Evolutionary conservation across 2,888 invertebrate species (phyloP).

Genomic region (Ditula angustiorana): DNA sequence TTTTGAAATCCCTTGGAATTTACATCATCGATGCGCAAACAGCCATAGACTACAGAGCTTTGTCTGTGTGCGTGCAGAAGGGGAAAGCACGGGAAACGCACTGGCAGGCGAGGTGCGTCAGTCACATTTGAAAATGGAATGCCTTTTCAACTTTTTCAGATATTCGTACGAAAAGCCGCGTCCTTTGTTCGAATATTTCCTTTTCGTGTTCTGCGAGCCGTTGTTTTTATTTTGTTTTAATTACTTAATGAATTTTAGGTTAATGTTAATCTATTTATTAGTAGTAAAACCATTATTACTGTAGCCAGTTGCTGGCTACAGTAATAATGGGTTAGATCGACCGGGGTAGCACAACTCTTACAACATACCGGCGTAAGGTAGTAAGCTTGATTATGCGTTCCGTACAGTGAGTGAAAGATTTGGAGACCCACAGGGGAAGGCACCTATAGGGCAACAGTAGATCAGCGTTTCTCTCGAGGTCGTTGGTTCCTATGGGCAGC

Average conservation of each 20-base stretch:
- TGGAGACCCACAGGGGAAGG: too few species aligned
- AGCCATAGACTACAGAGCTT: slow-evolving; percentile 27
- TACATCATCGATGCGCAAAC: slow-evolving; percentile 26
- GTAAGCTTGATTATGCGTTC: too few species aligned
- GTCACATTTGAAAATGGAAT: slow-evolving; percentile 75
- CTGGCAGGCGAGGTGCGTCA: slow-evolving; percentile 51
- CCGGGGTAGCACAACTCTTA: too few species aligned
- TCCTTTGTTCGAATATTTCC: slow-evolving; percentile 46
- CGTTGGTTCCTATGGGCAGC: too few species aligned
- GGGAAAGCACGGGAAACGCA: slow-evolving; percentile 70
- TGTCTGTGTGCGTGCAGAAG: slow-evolving; percentile 67
- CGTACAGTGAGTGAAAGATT: too few species aligned
- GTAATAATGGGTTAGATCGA: too few species aligned
- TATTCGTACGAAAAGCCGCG: slow-evolving; percentile 54
- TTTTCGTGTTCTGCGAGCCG: slow-evolving; percentile 31
- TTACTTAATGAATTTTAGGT: slow-evolving; percentile 17
- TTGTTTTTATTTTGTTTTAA: slow-evolving; percentile 34
- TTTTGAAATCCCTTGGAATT: slow-evolving; percentile 15
- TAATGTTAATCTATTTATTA: slow-evolving; percentile 12
- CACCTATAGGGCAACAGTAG: too few species aligned
- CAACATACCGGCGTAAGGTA: too few species aligned
- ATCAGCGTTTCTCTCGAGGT: too few species aligned
- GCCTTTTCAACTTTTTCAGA: slow-evolving; percentile 71
- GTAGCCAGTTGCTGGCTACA: too few species aligned
- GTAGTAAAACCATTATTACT: too few species aligned